These are phyloP conservation scores for Sternotherus odoratus DNA, from an alignment of 2,797 vertebrate genomes.

Conservation along the genomic window DNA sequence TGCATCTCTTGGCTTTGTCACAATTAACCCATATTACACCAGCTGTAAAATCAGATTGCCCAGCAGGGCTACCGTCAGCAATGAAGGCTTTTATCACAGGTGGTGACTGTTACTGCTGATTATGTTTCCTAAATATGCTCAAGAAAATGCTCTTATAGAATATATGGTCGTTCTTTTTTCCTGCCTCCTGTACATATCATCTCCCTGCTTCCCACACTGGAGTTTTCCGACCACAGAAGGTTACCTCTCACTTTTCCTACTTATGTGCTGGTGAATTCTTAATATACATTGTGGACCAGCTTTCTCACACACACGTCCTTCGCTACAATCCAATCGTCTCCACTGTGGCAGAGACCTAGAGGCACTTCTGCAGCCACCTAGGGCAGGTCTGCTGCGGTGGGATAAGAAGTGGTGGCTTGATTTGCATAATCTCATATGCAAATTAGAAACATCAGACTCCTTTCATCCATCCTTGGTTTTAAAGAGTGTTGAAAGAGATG, in stretches of 20 bases:
- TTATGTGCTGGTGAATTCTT: constrained; percentile 36
- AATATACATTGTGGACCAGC: constrained; percentile 52
- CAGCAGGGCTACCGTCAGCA: not conserved
- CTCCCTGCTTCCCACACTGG: not conserved
- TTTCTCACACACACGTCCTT: constrained; percentile 14
- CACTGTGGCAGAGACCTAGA: constrained; percentile 56
- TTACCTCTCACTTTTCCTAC: constrained; percentile 26
- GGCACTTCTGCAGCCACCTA: constrained; percentile 56
- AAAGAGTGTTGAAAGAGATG: constrained; percentile 22
- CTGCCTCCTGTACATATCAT: fast-evolving
- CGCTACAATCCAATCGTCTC: constrained; percentile 65
- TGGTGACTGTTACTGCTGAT: not conserved
- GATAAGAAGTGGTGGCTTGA: constrained; percentile 61
- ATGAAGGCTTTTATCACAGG: not conserved
- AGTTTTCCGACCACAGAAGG: constrained; percentile 3
- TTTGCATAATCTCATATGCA: constrained; percentile 72
- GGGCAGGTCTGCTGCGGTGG: constrained; percentile 55
- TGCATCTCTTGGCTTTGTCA: not conserved
- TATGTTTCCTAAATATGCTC: not conserved
- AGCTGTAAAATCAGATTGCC: not conserved
- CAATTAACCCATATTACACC: not conserved
- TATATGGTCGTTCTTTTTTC: not conserved
- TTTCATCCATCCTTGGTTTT: constrained; percentile 57
- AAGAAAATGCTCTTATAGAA: not conserved
- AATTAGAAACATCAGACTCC: constrained; percentile 33